phyloP scores from a whole-genome alignment of 2,113 vertebrate genomes.

The Procapra przewalskii region DNA sequence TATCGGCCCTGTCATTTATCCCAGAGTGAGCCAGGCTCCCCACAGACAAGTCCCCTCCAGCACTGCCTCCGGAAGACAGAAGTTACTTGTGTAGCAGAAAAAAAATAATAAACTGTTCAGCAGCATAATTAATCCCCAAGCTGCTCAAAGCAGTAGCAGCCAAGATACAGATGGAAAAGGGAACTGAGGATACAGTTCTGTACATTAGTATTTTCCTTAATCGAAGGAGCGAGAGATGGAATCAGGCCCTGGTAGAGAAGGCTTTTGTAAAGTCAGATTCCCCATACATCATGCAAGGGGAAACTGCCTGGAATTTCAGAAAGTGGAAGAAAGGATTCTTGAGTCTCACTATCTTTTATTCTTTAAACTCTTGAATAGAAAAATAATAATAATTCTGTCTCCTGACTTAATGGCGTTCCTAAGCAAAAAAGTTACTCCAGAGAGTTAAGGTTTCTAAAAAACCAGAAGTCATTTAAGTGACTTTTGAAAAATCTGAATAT shows the following conservation, averaged over 20 bases:
- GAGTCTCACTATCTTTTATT: background rate
- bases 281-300: fast-evolving
- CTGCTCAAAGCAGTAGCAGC: too few species aligned
- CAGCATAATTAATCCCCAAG: background rate
- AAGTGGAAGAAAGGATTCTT: background rate
- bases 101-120: background rate
- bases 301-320: background rate
- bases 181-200: fast-evolving
- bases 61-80: fast-evolving
- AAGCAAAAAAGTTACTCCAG: background rate
- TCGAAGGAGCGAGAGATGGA: background rate
- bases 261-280: background rate
- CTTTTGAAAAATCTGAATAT: too few species aligned
- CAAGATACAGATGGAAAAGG: background rate
- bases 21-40: background rate
- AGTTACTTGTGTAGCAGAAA: background rate
- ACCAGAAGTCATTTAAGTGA: background rate
- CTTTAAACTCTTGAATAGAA: background rate
- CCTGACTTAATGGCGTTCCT: background rate
- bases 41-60: background rate
- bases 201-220: background rate
- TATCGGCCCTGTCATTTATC: background rate
- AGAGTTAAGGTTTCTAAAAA: background rate
- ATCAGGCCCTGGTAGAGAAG: background rate
- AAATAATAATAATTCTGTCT: too few species aligned